Evolutionary conservation across 2,888 invertebrate genomes (phyloP).

Genomic region (Eupelmus urozonus): DNA sequence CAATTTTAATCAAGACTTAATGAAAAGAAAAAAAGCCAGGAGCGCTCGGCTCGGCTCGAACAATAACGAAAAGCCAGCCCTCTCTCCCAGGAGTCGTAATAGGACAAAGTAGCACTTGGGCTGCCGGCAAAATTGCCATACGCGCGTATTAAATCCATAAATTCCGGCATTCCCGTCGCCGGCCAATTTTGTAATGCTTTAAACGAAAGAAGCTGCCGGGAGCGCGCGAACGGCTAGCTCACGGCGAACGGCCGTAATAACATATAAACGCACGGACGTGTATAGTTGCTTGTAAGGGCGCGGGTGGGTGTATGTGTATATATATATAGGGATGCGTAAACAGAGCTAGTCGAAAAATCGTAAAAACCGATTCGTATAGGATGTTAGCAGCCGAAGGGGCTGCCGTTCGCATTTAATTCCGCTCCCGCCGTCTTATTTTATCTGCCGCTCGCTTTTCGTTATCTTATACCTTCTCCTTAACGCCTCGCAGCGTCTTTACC

Average conservation of each 20-base stretch:
- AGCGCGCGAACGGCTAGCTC: too few species aligned
- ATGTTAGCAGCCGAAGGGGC: slow-evolving; percentile 18
- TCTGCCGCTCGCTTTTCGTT: slow-evolving; percentile 19
- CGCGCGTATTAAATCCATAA: slow-evolving; percentile 44
- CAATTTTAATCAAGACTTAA: slow-evolving; percentile 38
- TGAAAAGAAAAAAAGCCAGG: slow-evolving; percentile 19
- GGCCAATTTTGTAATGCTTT: slow-evolving; percentile 1
- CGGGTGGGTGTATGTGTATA: too few species aligned
- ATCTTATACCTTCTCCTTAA: slow-evolving; percentile 55
- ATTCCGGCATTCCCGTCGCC: slow-evolving; percentile 13
- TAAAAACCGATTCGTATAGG: slow-evolving; percentile 22
- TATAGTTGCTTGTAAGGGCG: too few species aligned
- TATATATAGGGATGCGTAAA: not conserved
- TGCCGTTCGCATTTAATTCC: slow-evolving; percentile 32
- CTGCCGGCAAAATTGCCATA: slow-evolving; percentile 21
- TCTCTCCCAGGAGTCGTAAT: not conserved
- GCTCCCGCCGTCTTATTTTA: slow-evolving; percentile 10
- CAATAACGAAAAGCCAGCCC: too few species aligned
- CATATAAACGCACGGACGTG: not conserved
- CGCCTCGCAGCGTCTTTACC: too few species aligned
- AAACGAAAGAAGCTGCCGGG: too few species aligned
- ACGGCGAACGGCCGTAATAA: too few species aligned
- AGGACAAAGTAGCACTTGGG: slow-evolving; percentile 20
- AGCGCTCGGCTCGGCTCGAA: too few species aligned
- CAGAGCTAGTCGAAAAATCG: not conserved